Percentiles rank a stretch among this genome's conserved stretches.
Evolutionary conservation across 2,113 vertebrate genomes (phyloP).

Genomic region (Mus spicilegus): DNA sequence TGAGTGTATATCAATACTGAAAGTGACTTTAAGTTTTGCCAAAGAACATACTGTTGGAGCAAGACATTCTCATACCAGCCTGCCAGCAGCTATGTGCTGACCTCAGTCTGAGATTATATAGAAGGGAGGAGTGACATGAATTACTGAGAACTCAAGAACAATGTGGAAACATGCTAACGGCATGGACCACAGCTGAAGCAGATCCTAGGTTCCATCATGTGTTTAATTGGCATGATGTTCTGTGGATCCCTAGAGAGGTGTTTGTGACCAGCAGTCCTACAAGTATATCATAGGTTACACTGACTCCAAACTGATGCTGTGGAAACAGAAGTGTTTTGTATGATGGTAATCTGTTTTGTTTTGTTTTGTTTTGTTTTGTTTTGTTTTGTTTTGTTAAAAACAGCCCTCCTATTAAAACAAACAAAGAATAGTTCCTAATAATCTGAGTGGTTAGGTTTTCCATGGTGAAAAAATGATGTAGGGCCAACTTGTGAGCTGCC

Average conservation of each 20-base stretch:
- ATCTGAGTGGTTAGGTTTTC: background rate
- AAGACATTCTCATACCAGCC: background rate
- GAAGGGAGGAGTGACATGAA: background rate
- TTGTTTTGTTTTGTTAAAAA: background rate
- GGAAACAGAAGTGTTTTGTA: background rate
- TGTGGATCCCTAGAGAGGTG: background rate
- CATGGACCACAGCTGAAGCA: background rate
- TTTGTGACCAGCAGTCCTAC: background rate
- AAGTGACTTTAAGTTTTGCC: background rate
- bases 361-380: background rate
- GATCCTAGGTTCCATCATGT: background rate
- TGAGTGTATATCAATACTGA: background rate
- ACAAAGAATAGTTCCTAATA: background rate
- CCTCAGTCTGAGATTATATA: background rate
- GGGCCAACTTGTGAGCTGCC: background rate
- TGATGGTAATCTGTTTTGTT: background rate
- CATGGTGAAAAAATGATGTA: background rate
- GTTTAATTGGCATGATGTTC: background rate
- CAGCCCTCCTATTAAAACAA: background rate
- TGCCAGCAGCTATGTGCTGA: background rate
- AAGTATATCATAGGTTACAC: background rate
- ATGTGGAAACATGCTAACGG: background rate
- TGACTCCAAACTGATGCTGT: background rate
- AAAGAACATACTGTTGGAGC: background rate
- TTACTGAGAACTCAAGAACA: background rate